These are phyloP conservation scores for Bergia sp. DNA, from an alignment of 92 coral and sea anemone species.

Conservation along the genomic window DNA sequence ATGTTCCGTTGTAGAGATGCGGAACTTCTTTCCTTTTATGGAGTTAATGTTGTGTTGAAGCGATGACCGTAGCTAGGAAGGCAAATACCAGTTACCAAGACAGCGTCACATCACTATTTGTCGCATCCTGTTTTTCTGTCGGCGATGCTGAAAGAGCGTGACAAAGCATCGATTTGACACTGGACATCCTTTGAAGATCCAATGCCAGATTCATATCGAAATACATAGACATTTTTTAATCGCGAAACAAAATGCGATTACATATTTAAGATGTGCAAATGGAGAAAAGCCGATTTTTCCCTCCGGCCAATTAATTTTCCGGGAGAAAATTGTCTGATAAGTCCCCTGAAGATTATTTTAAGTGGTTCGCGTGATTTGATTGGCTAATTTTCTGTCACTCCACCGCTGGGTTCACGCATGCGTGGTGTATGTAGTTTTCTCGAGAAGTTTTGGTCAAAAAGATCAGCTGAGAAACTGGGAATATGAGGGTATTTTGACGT, in stretches of 20 bases:
- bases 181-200: not conserved
- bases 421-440: slow-evolving; percentile 48
- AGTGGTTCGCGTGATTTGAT: slow-evolving; percentile 59
- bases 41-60: not conserved
- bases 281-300: slow-evolving; percentile 1
- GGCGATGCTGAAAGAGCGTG: slow-evolving; percentile 9
- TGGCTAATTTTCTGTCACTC: slow-evolving; percentile 81
- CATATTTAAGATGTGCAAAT: not conserved
- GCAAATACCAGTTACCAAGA: slow-evolving; percentile 28
- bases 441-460: slow-evolving; percentile 28
- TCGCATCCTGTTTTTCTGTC: not conserved
- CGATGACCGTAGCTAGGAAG: not conserved
- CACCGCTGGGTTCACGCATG: slow-evolving; percentile 87
- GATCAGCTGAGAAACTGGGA: slow-evolving; percentile 42
- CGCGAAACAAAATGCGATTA: not conserved
- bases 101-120: not conserved
- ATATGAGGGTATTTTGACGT: slow-evolving; percentile 30
- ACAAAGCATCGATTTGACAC: not conserved
- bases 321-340: not conserved
- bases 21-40: not conserved
- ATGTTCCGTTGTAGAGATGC: not conserved
- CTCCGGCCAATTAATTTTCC: slow-evolving; percentile 4
- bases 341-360: not conserved
- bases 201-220: not conserved
- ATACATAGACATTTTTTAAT: not conserved